Evolutionary conservation across 2,888 invertebrate genomes (phyloP), one percentile per base, ranked within the genome.

Genomic region (Agriopis leucophaearia): DNA sequence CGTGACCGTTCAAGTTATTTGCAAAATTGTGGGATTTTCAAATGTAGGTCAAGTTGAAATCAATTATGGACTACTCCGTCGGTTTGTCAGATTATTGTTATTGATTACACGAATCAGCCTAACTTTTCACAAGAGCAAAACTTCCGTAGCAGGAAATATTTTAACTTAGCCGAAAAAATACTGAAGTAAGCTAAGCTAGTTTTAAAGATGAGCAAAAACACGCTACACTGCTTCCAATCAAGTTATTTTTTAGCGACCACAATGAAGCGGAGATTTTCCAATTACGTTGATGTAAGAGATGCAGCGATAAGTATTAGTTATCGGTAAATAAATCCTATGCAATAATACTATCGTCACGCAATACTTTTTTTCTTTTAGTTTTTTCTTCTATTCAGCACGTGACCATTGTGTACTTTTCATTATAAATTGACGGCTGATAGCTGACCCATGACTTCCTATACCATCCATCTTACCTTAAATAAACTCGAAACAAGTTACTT

Each of bases 321-420:
- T 62, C 40, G 18, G 9, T 67, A 63, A 42, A 65, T 52, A 68
- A 69, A 51, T 57, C 57, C 62, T 62, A 70, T 64, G 60, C 57
- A 63, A 64, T 71, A 69, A 72, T 66, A 55, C 55, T 54, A 44
- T 15, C 62, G 62, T 71, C 74, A 74, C 74, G 74, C 73, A 66
- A 73, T 10, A 44, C 15, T 45, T 61, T 67, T 69, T n/a, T 18
- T 45, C 57, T 67, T 69, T n/a, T 18, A 35, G 45, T 44, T 79
- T 78, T 81, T 80, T 71, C 57, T 66, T 54, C 60, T 63, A 68
- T 47, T 45, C 38, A 58, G 83, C 82, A 85, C 86, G 88, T 88
- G 87, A 85, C 80, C 79, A 86, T 88, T 84, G 81, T 80, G 69
- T 70, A 57, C 77, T 76, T 83, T 85, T 83, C 80, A 82, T 82